phyloP scores from a whole-genome alignment of 2,888 invertebrate species.

The Gordius sp. region DNA sequence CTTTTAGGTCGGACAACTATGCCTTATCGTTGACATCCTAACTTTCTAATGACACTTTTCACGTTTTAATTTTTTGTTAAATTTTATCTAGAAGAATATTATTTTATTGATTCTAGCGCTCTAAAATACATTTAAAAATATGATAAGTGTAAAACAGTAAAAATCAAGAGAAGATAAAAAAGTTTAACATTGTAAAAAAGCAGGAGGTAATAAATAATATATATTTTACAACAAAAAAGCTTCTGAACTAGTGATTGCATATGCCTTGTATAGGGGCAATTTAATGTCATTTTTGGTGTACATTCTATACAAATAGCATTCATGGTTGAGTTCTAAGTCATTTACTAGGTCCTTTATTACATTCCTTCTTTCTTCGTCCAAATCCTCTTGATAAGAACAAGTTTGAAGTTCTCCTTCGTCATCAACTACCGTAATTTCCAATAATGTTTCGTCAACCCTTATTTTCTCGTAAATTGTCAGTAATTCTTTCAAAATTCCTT shows the following conservation, averaged over 20 bases:
- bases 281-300: background rate
- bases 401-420: background rate
- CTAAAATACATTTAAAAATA: too few species aligned
- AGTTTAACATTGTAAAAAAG: too few species aligned
- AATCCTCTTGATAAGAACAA: background rate
- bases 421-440: background rate
- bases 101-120: too few species aligned
- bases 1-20: too few species aligned
- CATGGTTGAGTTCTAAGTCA: background rate
- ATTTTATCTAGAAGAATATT: too few species aligned
- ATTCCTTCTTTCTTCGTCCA: background rate
- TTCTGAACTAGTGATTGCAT: background rate
- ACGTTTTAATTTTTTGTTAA: too few species aligned
- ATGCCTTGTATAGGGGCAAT: background rate
- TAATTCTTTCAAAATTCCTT: background rate
- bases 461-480: background rate
- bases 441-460: background rate
- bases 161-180: too few species aligned
- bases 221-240: background rate
- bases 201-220: too few species aligned
- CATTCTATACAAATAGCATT: background rate
- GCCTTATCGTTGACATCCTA: too few species aligned
- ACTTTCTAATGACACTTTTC: too few species aligned
- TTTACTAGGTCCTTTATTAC: background rate
- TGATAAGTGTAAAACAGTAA: too few species aligned